Base-by-base conservation (phyloP, 2,113 vertebrate species). In the Eretmodus cyanostictus region DNA sequence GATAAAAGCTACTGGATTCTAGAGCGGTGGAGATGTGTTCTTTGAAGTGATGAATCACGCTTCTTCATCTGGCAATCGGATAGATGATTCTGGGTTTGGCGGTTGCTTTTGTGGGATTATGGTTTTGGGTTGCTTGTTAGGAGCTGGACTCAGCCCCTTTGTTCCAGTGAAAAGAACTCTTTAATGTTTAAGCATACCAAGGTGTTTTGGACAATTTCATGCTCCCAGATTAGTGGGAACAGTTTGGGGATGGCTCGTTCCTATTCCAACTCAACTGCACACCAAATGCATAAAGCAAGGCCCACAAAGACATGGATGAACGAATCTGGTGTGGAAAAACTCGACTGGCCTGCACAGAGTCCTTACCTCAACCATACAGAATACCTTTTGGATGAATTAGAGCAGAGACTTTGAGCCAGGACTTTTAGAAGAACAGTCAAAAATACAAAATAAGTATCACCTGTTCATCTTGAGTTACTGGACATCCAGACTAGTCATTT, bases 401-500 rank as follows among this genome's bases (percentile, higher is more conserved):
- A 22, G 34, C 2, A 1, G 10, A 66, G 61, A 38, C 34, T 66
- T 8, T 38, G 19, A 66, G 34, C 7, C 3, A 76, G 61, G 61
- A 76, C 24, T 76, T 76, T 2, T 47, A 2, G 14, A 11, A 29
- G 24, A 29, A 76, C 9, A 73, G 13, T 22, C 31, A 63, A 63
- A 73, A 14, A 73, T 27, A 76, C 40, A 76, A 27, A 42, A 45
- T 45, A 73, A 17, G 4, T 73, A 29, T 47, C 71, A 76, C 71
- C 71, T 3, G 24, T 29, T 19, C 6, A 47, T 29, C 14, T 47
- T 47, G 14, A 29, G 71, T 4, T 11, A 71, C 36, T 47, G 14
- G 71, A 29, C 9, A 0, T 76, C 1, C 22, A 29, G 40, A 11
- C 68, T 10, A 76, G 13, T 45, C 0, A 27, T 45, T 27, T 45